Evolutionary conservation across 2,113 vertebrate genomes (phyloP).

Genomic region (Ctenodactylus gundi): DNA sequence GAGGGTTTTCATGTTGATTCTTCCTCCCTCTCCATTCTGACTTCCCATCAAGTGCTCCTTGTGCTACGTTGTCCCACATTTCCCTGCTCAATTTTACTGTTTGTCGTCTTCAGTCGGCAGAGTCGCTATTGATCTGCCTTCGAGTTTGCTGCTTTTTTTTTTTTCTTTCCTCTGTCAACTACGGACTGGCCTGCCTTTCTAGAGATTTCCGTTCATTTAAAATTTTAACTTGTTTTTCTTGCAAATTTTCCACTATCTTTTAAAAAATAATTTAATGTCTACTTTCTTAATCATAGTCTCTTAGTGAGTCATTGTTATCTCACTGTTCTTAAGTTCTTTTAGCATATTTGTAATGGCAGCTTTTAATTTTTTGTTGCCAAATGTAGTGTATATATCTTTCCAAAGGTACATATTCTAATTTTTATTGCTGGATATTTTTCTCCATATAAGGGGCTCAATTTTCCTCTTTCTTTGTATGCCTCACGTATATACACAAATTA

Average conservation of each 20-base stretch:
- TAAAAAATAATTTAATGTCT: not conserved
- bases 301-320: not conserved
- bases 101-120: not conserved
- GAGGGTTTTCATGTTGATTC: not conserved
- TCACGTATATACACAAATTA: too few species aligned
- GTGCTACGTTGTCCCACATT: not conserved
- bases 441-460: not conserved
- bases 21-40: not conserved
- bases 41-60: not conserved
- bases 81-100: not conserved
- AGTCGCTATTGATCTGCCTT: not conserved
- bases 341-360: not conserved
- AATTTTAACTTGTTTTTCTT: not conserved
- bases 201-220: not conserved
- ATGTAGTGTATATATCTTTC: not conserved
- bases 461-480: not conserved
- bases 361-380: not conserved
- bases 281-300: not conserved
- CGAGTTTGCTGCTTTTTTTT: not conserved
- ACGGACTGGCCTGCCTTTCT: not conserved
- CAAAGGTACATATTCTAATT: not conserved
- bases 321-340: not conserved
- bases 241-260: not conserved
- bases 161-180: not conserved
- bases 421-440: not conserved